Percentiles rank a stretch among this genome's conserved stretches.
These are phyloP conservation scores for Temnothorax ravouxi DNA, from an alignment of 2,888 invertebrate species.

Conservation along the genomic window DNA sequence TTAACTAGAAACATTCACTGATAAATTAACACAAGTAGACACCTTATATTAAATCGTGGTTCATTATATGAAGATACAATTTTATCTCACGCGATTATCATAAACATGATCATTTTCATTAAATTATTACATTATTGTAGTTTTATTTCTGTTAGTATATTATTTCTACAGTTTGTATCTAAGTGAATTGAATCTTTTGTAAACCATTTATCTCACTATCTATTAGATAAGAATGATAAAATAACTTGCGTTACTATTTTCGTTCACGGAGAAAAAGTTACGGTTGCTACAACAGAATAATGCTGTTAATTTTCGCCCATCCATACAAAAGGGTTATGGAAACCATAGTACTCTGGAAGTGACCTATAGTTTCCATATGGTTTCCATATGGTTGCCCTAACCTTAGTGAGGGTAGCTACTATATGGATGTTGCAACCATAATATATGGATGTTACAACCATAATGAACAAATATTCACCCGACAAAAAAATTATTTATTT, in stretches of 20 bases:
- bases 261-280: too few relatives aligned
- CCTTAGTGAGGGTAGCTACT: too few relatives aligned
- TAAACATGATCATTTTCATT: background rate
- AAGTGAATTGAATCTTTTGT: conserved; percentile 1
- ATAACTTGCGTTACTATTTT: background rate
- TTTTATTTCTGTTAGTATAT: background rate
- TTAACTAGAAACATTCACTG: background rate
- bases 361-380: too few relatives aligned
- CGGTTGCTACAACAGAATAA: too few relatives aligned
- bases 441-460: too few relatives aligned
- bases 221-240: conserved; percentile 13
- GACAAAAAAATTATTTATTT: too few relatives aligned
- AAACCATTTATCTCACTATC: background rate
- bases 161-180: background rate
- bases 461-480: too few relatives aligned
- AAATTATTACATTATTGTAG: background rate
- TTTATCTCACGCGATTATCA: background rate
- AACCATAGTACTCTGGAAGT: too few relatives aligned
- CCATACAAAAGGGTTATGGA: too few relatives aligned
- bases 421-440: too few relatives aligned
- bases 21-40: conserved; percentile 6
- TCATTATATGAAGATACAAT: background rate
- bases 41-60: background rate
- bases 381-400: too few relatives aligned
- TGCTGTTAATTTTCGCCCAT: too few relatives aligned